phyloP scores from a whole-genome alignment of 37 sponge, comb jelly and placozoan species.

The Oscarella lobularis region DNA sequence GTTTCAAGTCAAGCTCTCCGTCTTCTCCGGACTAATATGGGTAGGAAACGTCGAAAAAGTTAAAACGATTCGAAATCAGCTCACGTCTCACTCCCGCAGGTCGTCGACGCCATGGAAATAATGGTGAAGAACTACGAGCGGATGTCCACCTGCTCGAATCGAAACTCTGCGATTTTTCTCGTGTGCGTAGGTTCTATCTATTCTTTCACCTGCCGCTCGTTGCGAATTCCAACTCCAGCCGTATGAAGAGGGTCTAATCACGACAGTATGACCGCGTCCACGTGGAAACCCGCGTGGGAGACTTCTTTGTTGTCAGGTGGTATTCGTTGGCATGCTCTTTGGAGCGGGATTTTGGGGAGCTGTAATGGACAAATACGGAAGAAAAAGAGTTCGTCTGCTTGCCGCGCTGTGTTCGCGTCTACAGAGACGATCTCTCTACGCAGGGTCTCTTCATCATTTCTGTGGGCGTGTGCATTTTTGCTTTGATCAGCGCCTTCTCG shows the following conservation, averaged over 20 bases:
- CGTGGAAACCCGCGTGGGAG: background rate
- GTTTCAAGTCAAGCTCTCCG: background rate
- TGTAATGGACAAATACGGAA: constrained; percentile 3
- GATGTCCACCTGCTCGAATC: no score
- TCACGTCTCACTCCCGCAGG: no score
- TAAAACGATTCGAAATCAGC: no score
- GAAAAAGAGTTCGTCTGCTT: no score
- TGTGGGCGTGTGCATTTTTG: background rate
- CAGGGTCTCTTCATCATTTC: background rate
- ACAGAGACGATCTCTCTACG: background rate
- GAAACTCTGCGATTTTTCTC: no score
- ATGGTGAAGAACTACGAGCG: no score
- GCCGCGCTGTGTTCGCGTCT: no score
- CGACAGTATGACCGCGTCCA: background rate
- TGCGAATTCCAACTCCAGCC: constrained; percentile 6
- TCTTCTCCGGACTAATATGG: background rate
- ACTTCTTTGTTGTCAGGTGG: background rate
- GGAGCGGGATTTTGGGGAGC: constrained; percentile 11
- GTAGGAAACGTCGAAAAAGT: no score
- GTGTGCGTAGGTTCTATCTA: no score
- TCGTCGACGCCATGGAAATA: constrained; percentile 10
- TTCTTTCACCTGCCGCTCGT: background rate
- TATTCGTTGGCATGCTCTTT: constrained; percentile 12
- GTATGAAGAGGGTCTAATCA: constrained; percentile 19
- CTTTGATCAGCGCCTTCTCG: constrained; percentile 4